Evolutionary conservation across 2,113 vertebrate genomes (phyloP), one percentile per base, ranked within the genome.

Genomic region (Cranoglanis bouderius): DNA sequence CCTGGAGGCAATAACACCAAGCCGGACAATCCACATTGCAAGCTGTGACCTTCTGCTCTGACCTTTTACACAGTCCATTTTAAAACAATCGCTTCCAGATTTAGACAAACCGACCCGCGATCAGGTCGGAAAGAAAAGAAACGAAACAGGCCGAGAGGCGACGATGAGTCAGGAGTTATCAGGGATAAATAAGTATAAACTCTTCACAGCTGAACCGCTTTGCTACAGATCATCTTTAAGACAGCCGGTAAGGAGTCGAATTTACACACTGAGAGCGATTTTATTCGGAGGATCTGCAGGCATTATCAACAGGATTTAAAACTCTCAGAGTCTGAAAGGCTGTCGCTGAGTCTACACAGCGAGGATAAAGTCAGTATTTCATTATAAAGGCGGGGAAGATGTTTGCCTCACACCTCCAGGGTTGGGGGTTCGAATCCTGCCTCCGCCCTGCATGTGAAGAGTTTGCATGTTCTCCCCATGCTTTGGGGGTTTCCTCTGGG

Each of bases 1-100:
- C 89, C 80, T 74, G 51, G 72, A 49, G 78, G 72, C 89, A 88
- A 57, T 75, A 87, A 85, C 63, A 70, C 83, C 10, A 19, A 57
- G 29, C 16, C 35, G 81, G 26, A 57, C 81, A 83, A 75, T 84
- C 29, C 51, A 57, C 65, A 32, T 16, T 8, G 18, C 67, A 38
- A 3, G 38, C 40, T 35, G 10, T 35, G 53, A 74, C 70, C 87
- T 84, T 88, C 81, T 77, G 40, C 53, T 65, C 57, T 78, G 88
- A 85, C 88, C 88, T 88, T 85, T 74, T 40, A 26, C 29, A 49
- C 65, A 35, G 80, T 67, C 38, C 81, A 21, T 63, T 57, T 77
- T 18, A n/a, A 32, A 80, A 80, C 75, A 51, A 18, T 51, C 46
- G 14, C 46, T n/a, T n/a, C 18, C 77, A n/a, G 46, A 78, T 51